Evolutionary conservation across 2,888 invertebrate species (phyloP), one percentile per base, ranked within the genome.

Genomic region (Branchipolynoe longqiensis): DNA sequence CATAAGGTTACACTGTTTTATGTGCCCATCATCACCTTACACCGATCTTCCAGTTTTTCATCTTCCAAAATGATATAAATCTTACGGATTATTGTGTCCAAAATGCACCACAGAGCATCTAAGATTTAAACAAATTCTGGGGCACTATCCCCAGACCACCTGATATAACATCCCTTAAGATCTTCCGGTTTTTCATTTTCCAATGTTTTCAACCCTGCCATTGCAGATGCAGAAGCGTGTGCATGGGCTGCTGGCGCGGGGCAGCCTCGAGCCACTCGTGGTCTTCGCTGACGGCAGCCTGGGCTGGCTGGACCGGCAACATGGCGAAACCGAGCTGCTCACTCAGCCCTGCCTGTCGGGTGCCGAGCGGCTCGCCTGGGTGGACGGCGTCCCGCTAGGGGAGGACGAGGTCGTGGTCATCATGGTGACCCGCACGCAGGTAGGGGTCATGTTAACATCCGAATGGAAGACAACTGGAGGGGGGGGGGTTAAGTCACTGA

Each of bases 161-260:
- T 62, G 28, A 62, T 62, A 18, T n/a, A n/a, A n/a, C n/a, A n/a
- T n/a, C n/a, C n/a, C n/a, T n/a, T n/a, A n/a, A n/a, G n/a, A n/a
- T n/a, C n/a, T n/a, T n/a, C n/a, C n/a, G n/a, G n/a, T n/a, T n/a
- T n/a, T n/a, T n/a, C n/a, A n/a, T n/a, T n/a, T 18, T n/a, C n/a
- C 12, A 8, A 8, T 62, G 8, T 8, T 62, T 8, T 18, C n/a
- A 62, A 25, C n/a, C n/a, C n/a, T 62, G 14, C n/a, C 12, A 12
- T 28, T 58, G 6, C 82, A 82, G 82, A n/a, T 82, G 4, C 33
- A 56, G 58, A 28, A 82, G 36, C 82, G 6, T n/a, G 82, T 64
- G 12, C 33, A 38, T 38, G 25, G 58, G 31, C 22, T 83, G 25
- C 0, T 83, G 28, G 64, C 40, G 36, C 33, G 22, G 40, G 59